phyloP scores from a whole-genome alignment of 2,113 vertebrate species.

The Python bivittatus region DNA sequence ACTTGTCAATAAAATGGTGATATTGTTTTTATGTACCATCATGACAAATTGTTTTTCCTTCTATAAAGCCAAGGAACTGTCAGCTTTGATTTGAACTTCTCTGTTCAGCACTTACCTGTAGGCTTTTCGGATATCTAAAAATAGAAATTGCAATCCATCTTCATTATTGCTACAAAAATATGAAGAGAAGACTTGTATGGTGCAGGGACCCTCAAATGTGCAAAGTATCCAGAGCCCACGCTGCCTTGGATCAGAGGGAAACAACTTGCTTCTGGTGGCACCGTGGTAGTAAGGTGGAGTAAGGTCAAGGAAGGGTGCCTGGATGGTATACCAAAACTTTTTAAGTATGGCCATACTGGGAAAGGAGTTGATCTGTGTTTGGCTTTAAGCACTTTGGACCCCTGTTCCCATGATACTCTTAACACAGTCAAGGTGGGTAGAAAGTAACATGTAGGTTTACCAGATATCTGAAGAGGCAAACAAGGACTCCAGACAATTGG shows the following conservation, averaged over 20 bases:
- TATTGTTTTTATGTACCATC: conserved; percentile 13
- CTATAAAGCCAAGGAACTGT: conserved; percentile 1
- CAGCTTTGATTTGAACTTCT: not conserved
- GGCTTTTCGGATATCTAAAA: not conserved
- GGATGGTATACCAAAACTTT: not conserved
- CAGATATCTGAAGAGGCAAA: too few species aligned
- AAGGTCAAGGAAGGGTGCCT: too few species aligned
- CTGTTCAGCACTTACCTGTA: not conserved
- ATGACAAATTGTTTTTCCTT: conserved; percentile 11
- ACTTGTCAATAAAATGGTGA: conserved; percentile 4
- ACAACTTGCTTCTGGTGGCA: not conserved
- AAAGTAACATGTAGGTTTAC: too few species aligned
- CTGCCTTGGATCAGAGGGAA: not conserved
- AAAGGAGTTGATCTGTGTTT: too few species aligned
- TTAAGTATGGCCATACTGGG: not conserved
- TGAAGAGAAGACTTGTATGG: not conserved
- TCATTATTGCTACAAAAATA: conserved; percentile 1
- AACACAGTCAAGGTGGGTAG: too few species aligned
- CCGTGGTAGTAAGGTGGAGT: not conserved
- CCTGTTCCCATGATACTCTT: too few species aligned
- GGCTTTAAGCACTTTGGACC: too few species aligned
- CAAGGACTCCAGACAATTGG: too few species aligned
- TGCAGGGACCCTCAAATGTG: not conserved
- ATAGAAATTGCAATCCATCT: not conserved
- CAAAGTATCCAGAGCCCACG: not conserved